These are phyloP conservation scores for Columbina picui DNA, from an alignment of 2,113 vertebrate genomes.

Conservation along the genomic window DNA sequence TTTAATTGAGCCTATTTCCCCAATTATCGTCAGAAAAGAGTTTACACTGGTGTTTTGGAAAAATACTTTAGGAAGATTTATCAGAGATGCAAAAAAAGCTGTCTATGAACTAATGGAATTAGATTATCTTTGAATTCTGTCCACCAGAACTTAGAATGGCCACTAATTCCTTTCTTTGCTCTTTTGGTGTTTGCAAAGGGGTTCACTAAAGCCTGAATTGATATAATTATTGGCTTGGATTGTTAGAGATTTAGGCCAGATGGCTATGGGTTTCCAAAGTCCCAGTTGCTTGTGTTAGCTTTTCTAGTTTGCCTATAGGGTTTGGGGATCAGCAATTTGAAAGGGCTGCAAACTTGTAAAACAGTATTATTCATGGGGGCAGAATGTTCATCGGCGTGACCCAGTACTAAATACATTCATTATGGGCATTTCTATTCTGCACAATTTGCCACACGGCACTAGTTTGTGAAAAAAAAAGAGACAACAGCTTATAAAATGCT, in stretches of 20 bases:
- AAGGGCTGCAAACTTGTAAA: conserved; percentile 86
- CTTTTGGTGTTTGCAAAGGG: conserved; percentile 76
- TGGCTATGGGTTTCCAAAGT: conserved; percentile 84
- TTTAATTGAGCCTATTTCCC: conserved; percentile 62
- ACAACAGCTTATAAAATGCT: conserved; percentile 84
- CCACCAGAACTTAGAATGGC: conserved; percentile 70
- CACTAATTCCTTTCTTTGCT: conserved; percentile 80
- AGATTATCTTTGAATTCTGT: conserved; percentile 78
- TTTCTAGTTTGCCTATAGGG: conserved; percentile 79
- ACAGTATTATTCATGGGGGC: conserved; percentile 86
- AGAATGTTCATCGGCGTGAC: conserved; percentile 89
- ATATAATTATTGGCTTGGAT: conserved; percentile 86
- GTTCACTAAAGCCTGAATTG: conserved; percentile 79
- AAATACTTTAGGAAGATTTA: conserved; percentile 66
- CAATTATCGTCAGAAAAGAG: conserved; percentile 66
- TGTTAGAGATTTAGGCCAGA: conserved; percentile 85
- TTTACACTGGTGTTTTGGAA: conserved; percentile 48
- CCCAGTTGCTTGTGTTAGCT: conserved; percentile 83
- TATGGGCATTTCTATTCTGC: conserved; percentile 86
- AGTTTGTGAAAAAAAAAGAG: conserved; percentile 73
- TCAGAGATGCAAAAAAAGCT: conserved; percentile 64
- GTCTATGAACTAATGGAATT: conserved; percentile 74
- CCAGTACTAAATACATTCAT: conserved; percentile 91
- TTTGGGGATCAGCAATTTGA: conserved; percentile 79
- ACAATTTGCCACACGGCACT: conserved; percentile 88